Evolutionary conservation across 2,888 invertebrate species (phyloP), one percentile per base, ranked within the genome.

Genomic region (Drosophila glabriapex): DNA sequence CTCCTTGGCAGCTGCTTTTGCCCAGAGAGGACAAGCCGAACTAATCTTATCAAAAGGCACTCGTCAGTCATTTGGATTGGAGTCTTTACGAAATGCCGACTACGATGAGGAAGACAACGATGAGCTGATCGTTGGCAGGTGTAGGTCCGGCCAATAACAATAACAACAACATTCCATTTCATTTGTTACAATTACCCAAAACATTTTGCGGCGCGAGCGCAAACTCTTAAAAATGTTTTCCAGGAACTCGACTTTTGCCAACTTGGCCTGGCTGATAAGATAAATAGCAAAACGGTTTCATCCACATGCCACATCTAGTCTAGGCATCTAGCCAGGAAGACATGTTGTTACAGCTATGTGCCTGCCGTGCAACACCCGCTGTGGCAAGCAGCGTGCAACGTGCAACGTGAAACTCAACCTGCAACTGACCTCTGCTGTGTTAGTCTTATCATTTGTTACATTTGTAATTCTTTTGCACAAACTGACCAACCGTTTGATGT

Each of bases 131-230:
- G 60, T 35, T 66, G 56, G 83, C 85, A 85, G 88, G 88, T 85
- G 88, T 73, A 85, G 61, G 33, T 10, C 56, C 41, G 61, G 49
- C 35, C 59, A 68, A 55, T 41, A 62, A 72, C 43, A 54, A 31
- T n/a, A 29, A 28, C 22, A 29, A 35, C 35, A 35, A 35, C 14
- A 52, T 54, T 69, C 63, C 62, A 64, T 56, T 78, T 73, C 81
- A 82, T 83, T 85, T 85, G 85, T 80, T 83, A 85, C 80, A 85
- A 85, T 85, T 85, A 85, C 79, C 85, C 77, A 75, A 87, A 88
- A 85, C 81, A 87, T 76, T 72, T 71, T 76, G 73, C 67, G 70
- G 74, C 68, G 66, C 69, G 59, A 72, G 70, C 53, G 59, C 60
- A 68, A 73, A 60, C 68, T 64, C 9, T 33, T 54, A 37, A 58